These are phyloP conservation scores for Natator depressus DNA, from an alignment of 2,113 vertebrate genomes.

Conservation along the genomic window DNA sequence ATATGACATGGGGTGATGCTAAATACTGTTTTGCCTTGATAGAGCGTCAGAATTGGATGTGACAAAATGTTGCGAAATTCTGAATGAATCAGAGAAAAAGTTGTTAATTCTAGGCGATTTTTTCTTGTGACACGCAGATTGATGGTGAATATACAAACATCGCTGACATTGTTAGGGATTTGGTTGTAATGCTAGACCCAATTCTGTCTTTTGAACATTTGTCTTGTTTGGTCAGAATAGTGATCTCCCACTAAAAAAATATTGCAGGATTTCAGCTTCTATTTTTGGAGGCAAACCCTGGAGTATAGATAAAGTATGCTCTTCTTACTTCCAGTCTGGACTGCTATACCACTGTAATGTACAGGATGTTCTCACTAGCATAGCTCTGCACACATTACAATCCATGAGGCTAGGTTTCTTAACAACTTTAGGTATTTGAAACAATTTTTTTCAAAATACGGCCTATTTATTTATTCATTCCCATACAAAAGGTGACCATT, in stretches of 20 bases:
- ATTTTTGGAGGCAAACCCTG: background rate
- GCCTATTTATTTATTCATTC: background rate
- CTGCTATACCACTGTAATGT: rapidly evolving
- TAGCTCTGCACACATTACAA: background rate
- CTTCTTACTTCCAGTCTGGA: background rate
- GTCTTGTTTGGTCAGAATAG: background rate
- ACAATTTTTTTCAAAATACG: background rate
- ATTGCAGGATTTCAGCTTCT: rapidly evolving
- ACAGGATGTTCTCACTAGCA: background rate
- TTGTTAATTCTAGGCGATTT: background rate
- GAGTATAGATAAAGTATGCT: too few species aligned
- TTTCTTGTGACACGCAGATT: background rate
- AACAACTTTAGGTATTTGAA: background rate
- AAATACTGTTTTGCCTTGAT: background rate
- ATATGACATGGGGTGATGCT: background rate
- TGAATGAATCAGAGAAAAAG: background rate
- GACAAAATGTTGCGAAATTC: background rate
- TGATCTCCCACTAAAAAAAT: background rate
- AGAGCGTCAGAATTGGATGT: background rate
- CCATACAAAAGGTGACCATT: background rate
- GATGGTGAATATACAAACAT: background rate
- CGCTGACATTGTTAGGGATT: background rate
- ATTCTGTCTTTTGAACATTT: background rate
- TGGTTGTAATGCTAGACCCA: background rate
- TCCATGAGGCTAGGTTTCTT: background rate